phyloP scores from a whole-genome alignment of 2,113 vertebrate genomes.

The Terrapene triunguis region DNA sequence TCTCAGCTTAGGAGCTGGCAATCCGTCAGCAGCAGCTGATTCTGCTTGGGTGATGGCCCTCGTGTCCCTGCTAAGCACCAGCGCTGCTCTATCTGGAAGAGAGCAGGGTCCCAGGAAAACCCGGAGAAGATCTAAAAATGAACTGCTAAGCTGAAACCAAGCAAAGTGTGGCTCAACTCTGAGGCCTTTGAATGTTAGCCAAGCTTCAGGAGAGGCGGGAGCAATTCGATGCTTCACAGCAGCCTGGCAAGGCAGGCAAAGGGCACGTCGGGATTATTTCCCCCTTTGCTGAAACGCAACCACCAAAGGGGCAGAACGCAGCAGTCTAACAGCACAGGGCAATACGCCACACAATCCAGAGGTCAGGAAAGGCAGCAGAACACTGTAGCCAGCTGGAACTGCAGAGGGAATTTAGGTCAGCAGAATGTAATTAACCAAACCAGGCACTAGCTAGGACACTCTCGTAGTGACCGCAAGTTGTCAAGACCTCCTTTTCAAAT shows the following conservation, averaged over 20 bases:
- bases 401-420: background rate
- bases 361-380: background rate
- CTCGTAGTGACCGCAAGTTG: background rate
- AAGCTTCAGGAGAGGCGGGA: background rate
- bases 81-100: background rate
- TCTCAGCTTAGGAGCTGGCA: background rate
- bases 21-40: background rate
- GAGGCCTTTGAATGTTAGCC: background rate
- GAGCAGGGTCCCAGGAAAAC: background rate
- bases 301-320: background rate
- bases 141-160: background rate
- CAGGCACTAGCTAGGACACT: background rate
- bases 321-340: background rate
- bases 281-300: background rate
- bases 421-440: background rate
- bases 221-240: background rate
- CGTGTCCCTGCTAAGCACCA: background rate
- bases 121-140: background rate
- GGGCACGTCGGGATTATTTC: background rate
- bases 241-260: background rate
- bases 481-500: background rate
- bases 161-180: background rate
- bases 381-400: background rate
- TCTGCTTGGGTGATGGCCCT: background rate
- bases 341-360: background rate